A percentile compares a stretch with the other conserved stretches of the same genome.
Evolutionary conservation across 2,113 vertebrate genomes (phyloP).

Genomic region (Reinhardtius hippoglossoides): DNA sequence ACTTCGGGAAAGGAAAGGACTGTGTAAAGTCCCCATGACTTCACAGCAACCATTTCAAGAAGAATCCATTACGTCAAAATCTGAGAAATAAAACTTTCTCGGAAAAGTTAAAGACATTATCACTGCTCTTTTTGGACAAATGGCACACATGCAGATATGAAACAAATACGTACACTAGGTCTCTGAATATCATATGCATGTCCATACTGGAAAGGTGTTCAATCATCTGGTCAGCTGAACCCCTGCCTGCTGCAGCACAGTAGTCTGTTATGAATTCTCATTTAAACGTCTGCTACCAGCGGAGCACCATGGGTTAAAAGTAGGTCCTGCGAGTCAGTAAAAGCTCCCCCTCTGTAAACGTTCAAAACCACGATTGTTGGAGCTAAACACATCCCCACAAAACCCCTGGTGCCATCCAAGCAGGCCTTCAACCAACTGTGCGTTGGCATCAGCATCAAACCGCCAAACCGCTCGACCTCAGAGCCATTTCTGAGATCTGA

Average conservation of each 20-base stretch:
- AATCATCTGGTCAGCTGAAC: constrained; percentile 16
- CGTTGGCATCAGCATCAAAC: constrained; percentile 72
- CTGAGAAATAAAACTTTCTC: constrained; percentile 2
- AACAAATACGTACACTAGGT: background rate
- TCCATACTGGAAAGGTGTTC: background rate
- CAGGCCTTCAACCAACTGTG: constrained; percentile 68
- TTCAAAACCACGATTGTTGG: constrained; percentile 67
- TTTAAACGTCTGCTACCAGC: constrained; percentile 3
- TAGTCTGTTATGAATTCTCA: constrained; percentile 8
- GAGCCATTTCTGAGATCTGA: constrained; percentile 73
- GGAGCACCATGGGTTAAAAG: constrained; percentile 59
- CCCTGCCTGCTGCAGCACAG: background rate
- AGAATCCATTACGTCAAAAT: background rate
- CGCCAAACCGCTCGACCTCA: constrained; percentile 72
- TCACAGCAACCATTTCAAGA: constrained; percentile 18
- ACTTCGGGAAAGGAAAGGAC: constrained; percentile 5
- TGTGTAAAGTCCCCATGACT: constrained; percentile 2
- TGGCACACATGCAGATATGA: background rate
- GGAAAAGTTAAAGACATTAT: background rate
- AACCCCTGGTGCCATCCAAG: constrained; percentile 67
- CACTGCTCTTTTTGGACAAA: background rate
- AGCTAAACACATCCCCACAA: constrained; percentile 60
- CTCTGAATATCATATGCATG: constrained; percentile 1
- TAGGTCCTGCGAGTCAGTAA: constrained; percentile 41
- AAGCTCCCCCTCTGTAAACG: constrained; percentile 54